These are phyloP conservation scores for Egretta garzetta DNA, from an alignment of 2,113 vertebrate genomes.

Conservation along the genomic window DNA sequence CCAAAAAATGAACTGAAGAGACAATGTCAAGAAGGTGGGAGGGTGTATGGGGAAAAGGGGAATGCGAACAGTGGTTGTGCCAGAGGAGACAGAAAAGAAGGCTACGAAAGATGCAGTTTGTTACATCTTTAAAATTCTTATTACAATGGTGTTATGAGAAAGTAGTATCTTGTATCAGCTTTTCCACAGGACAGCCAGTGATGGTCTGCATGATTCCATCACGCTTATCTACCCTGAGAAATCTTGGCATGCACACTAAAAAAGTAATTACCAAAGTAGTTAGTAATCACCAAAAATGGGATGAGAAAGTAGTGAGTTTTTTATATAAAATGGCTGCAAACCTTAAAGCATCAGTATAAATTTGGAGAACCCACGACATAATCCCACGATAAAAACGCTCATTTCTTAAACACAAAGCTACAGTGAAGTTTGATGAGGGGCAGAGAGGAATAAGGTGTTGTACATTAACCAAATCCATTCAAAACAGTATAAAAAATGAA, in stretches of 20 bases:
- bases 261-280: background rate
- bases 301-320: background rate
- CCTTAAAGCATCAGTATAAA: background rate
- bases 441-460: background rate
- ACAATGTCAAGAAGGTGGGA: background rate
- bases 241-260: background rate
- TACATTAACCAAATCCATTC: background rate
- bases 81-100: background rate
- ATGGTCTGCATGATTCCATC: background rate
- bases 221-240: background rate
- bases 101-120: background rate
- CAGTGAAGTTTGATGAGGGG: background rate
- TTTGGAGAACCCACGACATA: background rate
- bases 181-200: background rate
- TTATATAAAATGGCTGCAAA: background rate
- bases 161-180: background rate
- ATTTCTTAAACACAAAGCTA: background rate
- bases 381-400: background rate
- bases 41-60: background rate
- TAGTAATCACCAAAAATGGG: background rate
- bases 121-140: background rate
- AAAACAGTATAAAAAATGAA: background rate
- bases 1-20: background rate
- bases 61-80: background rate
- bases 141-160: background rate